Evolutionary conservation across 2,113 vertebrate species (phyloP), one percentile per base, ranked within the genome.

Genomic region (Copsychus sechellarum): DNA sequence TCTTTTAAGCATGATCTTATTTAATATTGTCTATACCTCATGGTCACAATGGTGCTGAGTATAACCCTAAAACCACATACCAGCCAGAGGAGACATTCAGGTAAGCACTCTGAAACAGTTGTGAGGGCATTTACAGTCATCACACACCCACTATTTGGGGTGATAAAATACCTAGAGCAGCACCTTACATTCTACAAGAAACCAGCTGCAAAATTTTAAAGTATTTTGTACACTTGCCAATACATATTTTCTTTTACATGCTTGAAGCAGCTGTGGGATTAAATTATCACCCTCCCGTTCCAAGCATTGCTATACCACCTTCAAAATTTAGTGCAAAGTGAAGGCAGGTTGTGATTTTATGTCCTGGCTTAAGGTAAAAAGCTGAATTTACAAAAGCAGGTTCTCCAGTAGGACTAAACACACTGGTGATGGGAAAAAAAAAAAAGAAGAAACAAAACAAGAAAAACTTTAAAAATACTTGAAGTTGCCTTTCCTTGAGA

Each of bases 391-490:
- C 26, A 58, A 47, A 83, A 61, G 5, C 10, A 56, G 7, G 42
- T 81, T 82, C 26, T 77, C 14, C 36, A 40, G 7, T 23, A 40
- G 22, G 6, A 65, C 28, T 81, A 50, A 72, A 64, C 1, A 36
- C 1, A 16, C 0, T 18, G 9, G 10, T 40, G 33, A 70, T 29
- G 14, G n/a, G 36, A 6, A 6, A 26, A 2, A 6, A 6, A 26
- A 2, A 5, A 40, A 36, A 31, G 14, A 33, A 3, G 3, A 33
- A 19, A 48, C 40, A 5, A 45, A 78, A 53, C 48, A 16, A 26
- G 45, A 47, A 42, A 4, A 31, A 23, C 5, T 51, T 36, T 28
- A 8, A 53, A 78, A 81, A 53, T 36, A 45, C 12, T 38, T 67
- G 20, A 64, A 70, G 9, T 33, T 93, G 20, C 3, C 8, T 87